These are phyloP conservation scores for Auanema freiburgensis DNA, from an alignment of 2,888 invertebrate genomes.

Conservation along the genomic window DNA sequence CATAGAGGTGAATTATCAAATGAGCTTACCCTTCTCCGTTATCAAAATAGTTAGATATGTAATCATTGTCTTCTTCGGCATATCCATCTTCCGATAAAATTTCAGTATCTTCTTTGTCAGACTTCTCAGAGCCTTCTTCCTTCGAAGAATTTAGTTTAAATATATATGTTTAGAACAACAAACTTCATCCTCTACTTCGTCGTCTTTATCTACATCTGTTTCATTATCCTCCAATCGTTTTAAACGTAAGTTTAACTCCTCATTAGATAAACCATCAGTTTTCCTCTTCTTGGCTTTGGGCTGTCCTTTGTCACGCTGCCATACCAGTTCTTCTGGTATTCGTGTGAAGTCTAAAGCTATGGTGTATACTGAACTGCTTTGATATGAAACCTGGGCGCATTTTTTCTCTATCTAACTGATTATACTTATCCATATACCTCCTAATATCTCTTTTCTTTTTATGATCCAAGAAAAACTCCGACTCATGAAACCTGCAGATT, in stretches of 20 bases:
- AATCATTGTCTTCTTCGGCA: slow-evolving; percentile 62
- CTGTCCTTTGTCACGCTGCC: slow-evolving; percentile 23
- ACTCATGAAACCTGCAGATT: slow-evolving; percentile 45
- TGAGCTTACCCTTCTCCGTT: slow-evolving; percentile 54
- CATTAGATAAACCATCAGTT: slow-evolving; percentile 9
- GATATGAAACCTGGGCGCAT: slow-evolving; percentile 44
- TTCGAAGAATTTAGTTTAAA: slow-evolving; percentile 9
- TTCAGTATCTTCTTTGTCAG: slow-evolving; percentile 29
- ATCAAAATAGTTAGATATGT: slow-evolving; percentile 61
- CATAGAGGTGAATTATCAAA: background rate
- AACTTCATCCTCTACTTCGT: slow-evolving; percentile 25
- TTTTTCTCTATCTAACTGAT: slow-evolving; percentile 33
- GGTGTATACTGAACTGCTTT: slow-evolving; percentile 23
- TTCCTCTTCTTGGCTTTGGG: slow-evolving; percentile 29
- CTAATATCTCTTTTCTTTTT: slow-evolving; percentile 47
- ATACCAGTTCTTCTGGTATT: slow-evolving; percentile 36
- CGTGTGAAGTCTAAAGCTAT: slow-evolving; percentile 31
- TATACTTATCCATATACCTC: slow-evolving; percentile 60
- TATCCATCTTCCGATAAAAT: slow-evolving; percentile 57
- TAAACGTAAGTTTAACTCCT: background rate
- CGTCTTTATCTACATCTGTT: slow-evolving; percentile 25
- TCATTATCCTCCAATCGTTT: slow-evolving; percentile 22
- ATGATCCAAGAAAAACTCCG: slow-evolving; percentile 48
- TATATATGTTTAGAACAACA: no score
- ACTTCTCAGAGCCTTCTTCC: slow-evolving; percentile 37